Evolutionary conservation across 2,113 vertebrate genomes (phyloP), one percentile per base, ranked within the genome.

Genomic region (Spizaetus ornatus): DNA sequence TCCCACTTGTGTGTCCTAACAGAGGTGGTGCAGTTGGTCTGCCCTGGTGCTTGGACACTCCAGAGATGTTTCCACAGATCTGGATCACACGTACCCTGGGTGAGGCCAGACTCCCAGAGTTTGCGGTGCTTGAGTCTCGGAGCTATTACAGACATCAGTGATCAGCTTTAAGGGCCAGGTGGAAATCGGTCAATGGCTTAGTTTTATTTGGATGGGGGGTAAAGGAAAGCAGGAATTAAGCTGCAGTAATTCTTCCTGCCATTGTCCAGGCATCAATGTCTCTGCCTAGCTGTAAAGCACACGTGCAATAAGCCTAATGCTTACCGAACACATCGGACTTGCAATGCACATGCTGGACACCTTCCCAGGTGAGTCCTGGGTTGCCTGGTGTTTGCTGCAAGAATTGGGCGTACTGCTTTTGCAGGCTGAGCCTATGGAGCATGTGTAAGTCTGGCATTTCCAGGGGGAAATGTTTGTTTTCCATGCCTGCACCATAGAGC

Each of bases 21-120:
- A 92, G 62, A 58, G 27, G 32, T 36, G n/a, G 23, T 83, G 53
- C 12, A 47, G 32, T 66, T 8, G 4, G 13, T 32, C 31, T 89
- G 27, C 7, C 21, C 32, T 66, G 42, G 16, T 79, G 52, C 4
- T 0, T 80, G 48, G 53, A 19, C 6, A 18, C 6, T 56, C 45
- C 26, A 31, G 52, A 27, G 69, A 19, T 70, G 32, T 48, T 85
- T 94, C 69, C 91, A 29, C 32, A 56, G 43, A 19, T 11, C 27
- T 4, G 1, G 15, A 85, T 80, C 26, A 17, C 55, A 43, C 0
- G 0, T n/a, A 23, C 7, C 36, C 36, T n/a, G 13, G 31, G 23
- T 45, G 20, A 74, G 16, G 10, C 19, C 48, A 55, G 8, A 59
- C 18, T 84, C 32, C 27, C 38, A 6, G n/a, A 45, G 2, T 67